A percentile compares a stretch with the other conserved stretches of the same genome.
Conservation (phyloP, 2,113 vertebrate genomes). For the Erythrolamprus reginae region DNA sequence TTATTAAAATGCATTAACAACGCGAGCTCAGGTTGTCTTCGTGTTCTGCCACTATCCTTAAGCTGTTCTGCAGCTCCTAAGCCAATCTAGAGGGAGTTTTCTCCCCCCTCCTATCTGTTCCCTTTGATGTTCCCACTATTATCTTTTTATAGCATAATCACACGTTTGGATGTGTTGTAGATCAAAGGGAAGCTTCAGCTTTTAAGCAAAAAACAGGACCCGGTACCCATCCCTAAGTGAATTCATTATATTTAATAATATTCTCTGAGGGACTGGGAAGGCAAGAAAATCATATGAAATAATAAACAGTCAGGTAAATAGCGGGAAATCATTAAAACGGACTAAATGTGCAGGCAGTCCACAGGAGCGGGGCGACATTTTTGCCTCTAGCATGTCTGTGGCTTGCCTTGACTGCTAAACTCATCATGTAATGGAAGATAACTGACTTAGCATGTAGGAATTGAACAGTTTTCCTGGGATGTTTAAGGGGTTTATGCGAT, state of each 20-base stretch:
- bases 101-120: slow-evolving; percentile 38
- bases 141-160: slow-evolving; percentile 68
- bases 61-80: slow-evolving; percentile 66
- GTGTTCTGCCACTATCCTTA: slow-evolving; percentile 63
- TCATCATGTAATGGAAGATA: neutral
- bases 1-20: slow-evolving; percentile 66
- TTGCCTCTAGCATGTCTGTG: neutral
- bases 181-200: slow-evolving; percentile 65
- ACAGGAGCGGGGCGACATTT: slow-evolving; percentile 20
- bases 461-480: neutral
- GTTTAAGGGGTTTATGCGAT: neutral
- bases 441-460: neutral
- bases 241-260: slow-evolving; percentile 72
- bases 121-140: slow-evolving; percentile 64
- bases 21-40: slow-evolving; percentile 60
- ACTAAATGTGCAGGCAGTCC: slow-evolving; percentile 51
- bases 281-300: slow-evolving; percentile 58
- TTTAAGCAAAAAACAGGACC: slow-evolving; percentile 63
- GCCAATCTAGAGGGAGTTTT: slow-evolving; percentile 48
- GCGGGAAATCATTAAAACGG: slow-evolving; percentile 52
- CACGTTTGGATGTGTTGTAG: slow-evolving; percentile 66
- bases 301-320: slow-evolving; percentile 68
- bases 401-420: neutral
- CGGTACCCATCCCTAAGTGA: slow-evolving; percentile 63
- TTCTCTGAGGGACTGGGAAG: slow-evolving; percentile 58